phyloP scores from a whole-genome alignment of 2,888 invertebrate genomes.

The Apantesis nais region DNA sequence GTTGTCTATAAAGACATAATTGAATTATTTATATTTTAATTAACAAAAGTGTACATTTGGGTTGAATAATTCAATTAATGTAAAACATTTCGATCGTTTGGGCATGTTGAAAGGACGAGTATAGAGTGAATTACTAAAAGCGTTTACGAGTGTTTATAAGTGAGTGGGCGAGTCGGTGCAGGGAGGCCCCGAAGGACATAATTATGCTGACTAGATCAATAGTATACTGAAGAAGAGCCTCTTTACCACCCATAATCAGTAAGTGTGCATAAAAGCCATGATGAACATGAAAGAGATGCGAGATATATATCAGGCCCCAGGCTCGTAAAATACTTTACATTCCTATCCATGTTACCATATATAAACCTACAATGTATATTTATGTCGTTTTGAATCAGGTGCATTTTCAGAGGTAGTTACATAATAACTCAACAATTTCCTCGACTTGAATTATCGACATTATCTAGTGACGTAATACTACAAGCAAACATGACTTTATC shows the following conservation, averaged over 20 bases:
- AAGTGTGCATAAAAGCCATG: no score
- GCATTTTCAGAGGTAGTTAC: not conserved
- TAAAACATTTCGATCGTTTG: not conserved
- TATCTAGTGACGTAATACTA: slow-evolving; percentile 25
- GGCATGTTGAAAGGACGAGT: not conserved
- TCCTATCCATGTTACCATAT: not conserved
- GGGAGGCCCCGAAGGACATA: no score
- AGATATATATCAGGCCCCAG: no score
- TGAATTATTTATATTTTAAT: not conserved
- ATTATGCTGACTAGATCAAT: no score
- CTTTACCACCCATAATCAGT: no score
- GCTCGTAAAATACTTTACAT: not conserved
- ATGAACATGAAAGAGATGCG: no score
- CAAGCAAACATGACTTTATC: slow-evolving; percentile 32
- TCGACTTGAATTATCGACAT: slow-evolving; percentile 22
- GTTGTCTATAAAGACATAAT: not conserved
- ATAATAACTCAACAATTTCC: slow-evolving; percentile 5
- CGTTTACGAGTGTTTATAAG: no score
- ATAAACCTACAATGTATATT: no score
- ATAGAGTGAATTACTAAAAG: not conserved
- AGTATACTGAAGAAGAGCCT: no score
- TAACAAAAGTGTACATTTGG: not conserved
- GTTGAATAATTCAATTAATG: not conserved
- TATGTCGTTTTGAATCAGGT: not conserved
- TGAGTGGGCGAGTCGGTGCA: no score